phyloP scores from a whole-genome alignment of 2,888 invertebrate species.

The Drosophila picticornis region DNA sequence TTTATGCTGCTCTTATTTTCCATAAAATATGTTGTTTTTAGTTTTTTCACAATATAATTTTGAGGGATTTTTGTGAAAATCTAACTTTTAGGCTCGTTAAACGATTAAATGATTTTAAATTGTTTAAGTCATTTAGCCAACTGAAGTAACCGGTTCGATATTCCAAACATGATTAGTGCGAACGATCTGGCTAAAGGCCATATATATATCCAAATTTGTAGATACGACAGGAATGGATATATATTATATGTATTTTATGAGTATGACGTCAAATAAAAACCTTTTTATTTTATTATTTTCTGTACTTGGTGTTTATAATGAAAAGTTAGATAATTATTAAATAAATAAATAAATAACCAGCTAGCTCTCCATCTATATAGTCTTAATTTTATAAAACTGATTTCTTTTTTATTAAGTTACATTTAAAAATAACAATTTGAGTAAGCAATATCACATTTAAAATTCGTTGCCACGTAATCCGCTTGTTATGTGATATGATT shows the following conservation, averaged over 20 bases:
- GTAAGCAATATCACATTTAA: constrained; percentile 7
- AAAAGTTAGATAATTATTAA: too few species aligned
- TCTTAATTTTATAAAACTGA: background rate
- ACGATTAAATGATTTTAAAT: background rate
- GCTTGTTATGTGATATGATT: constrained; percentile 17
- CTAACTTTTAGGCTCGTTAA: background rate
- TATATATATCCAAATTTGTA: background rate
- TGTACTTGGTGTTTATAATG: background rate
- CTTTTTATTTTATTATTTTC: background rate
- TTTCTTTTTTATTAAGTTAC: background rate
- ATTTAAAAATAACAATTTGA: background rate
- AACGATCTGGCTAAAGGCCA: background rate
- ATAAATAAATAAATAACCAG: too few species aligned
- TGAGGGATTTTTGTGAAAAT: background rate
- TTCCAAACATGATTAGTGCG: background rate
- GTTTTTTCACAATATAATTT: background rate
- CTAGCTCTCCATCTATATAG: background rate
- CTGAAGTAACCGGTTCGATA: background rate
- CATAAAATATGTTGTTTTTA: background rate
- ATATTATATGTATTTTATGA: background rate
- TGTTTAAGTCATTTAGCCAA: background rate
- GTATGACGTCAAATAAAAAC: background rate
- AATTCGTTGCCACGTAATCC: background rate
- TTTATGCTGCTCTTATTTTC: too few species aligned
- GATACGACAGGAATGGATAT: background rate